A percentile compares a stretch with the other conserved stretches of the same genome.
These are phyloP conservation scores for Cyanoliseus patagonus DNA, from an alignment of 2,113 vertebrate genomes.

Conservation along the genomic window DNA sequence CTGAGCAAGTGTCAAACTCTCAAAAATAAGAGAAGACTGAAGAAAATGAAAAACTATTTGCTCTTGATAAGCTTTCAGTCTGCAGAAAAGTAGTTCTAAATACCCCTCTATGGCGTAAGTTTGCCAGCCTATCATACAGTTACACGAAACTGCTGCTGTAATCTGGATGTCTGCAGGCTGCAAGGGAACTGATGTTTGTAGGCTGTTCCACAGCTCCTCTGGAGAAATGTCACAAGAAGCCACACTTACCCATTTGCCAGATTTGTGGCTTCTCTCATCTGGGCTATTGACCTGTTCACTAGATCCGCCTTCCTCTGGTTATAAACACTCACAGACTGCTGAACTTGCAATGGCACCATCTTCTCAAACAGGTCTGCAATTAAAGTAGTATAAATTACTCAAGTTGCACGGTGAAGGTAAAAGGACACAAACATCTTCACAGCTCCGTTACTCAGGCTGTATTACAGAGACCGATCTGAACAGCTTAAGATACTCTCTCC, in stretches of 20 bases:
- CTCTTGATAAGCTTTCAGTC: background rate
- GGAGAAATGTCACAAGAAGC: background rate
- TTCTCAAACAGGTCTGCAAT: conserved; percentile 94
- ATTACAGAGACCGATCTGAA: background rate
- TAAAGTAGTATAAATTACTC: background rate
- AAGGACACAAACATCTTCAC: background rate
- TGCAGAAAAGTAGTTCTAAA: background rate
- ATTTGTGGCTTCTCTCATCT: conserved; percentile 95
- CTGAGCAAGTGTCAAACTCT: background rate
- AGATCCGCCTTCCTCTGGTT: conserved; percentile 91
- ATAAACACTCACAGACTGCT: conserved; percentile 88
- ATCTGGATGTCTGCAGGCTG: background rate
- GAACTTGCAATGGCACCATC: conserved; percentile 96
- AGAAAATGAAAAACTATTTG: background rate
- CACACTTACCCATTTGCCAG: conserved; percentile 90
- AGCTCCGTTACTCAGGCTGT: background rate
- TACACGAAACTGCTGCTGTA: background rate
- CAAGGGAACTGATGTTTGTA: background rate
- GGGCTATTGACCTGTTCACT: conserved; percentile 91
- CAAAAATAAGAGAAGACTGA: background rate
- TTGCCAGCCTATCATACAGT: background rate
- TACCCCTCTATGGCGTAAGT: background rate
- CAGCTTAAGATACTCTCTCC: background rate
- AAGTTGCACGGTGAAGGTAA: background rate
- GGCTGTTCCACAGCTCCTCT: background rate